These are phyloP conservation scores for Petromus typicus DNA, from an alignment of 2,113 vertebrate genomes.

Conservation along the genomic window DNA sequence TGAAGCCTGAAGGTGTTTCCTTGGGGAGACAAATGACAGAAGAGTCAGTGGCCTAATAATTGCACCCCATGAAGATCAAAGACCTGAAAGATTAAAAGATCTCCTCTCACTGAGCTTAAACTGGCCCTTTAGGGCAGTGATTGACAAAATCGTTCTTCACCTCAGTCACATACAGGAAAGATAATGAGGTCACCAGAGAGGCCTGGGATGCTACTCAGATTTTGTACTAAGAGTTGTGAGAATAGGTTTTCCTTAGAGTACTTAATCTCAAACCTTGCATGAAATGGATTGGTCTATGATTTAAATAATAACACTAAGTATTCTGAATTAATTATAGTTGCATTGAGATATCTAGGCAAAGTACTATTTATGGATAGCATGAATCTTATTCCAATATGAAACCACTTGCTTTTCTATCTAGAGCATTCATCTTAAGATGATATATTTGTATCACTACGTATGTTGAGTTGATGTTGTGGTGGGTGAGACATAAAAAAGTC, in stretches of 20 bases:
- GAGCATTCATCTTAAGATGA: neutral
- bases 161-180: slow-evolving; percentile 52
- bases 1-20: slow-evolving; percentile 36
- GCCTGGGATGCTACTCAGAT: slow-evolving; percentile 9
- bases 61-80: slow-evolving; percentile 72
- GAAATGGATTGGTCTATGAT: neutral
- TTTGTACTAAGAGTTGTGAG: slow-evolving; percentile 39
- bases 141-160: slow-evolving; percentile 72
- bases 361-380: neutral
- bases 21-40: slow-evolving; percentile 66
- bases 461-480: neutral
- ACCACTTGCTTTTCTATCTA: neutral
- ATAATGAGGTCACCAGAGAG: slow-evolving; percentile 80
- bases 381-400: neutral
- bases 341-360: neutral
- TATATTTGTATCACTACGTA: neutral
- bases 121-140: slow-evolving; percentile 57
- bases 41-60: slow-evolving; percentile 70
- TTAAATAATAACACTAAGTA: neutral
- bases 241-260: slow-evolving; percentile 50
- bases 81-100: slow-evolving; percentile 52
- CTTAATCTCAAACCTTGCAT: neutral
- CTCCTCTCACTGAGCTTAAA: slow-evolving; percentile 52
- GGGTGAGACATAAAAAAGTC: neutral
- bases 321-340: neutral